Percentiles rank a stretch among this genome's conserved stretches.
Evolutionary conservation across 1,140 invertebrate genomes (phyloP).

Genomic region (Drosophila elegans): DNA sequence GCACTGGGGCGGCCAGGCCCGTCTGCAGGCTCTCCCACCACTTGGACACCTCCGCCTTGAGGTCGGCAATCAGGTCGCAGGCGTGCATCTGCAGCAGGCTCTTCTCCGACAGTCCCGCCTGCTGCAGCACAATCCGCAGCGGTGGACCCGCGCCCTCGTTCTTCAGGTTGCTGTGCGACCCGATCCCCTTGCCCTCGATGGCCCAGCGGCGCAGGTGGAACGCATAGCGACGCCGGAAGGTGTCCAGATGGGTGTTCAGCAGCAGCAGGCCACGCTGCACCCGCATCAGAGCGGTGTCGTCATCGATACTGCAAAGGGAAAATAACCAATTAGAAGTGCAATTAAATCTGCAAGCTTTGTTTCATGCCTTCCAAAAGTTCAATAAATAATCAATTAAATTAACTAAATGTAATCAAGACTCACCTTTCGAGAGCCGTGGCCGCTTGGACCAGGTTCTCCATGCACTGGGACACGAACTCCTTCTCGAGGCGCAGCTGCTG

Average conservation of each 20-base stretch:
- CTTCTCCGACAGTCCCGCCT: slow-evolving; percentile 93
- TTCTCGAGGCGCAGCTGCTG: slow-evolving; percentile 95
- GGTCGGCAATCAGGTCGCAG: slow-evolving; percentile 94
- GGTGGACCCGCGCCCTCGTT: slow-evolving; percentile 85
- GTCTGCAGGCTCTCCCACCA: slow-evolving; percentile 87
- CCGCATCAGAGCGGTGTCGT: slow-evolving; percentile 92
- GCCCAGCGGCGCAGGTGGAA: slow-evolving; percentile 94
- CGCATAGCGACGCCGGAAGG: slow-evolving; percentile 94
- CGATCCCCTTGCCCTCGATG: slow-evolving; percentile 91
- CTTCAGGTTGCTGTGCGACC: slow-evolving; percentile 89
- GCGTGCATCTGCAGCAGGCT: slow-evolving; percentile 91
- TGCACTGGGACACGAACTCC: slow-evolving; percentile 96
- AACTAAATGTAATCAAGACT: not conserved
- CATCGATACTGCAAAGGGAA: slow-evolving; percentile 60
- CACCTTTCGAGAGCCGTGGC: slow-evolving; percentile 88
- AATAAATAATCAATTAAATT: too few species aligned
- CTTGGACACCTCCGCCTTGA: slow-evolving; percentile 96
- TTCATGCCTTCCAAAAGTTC: too few species aligned
- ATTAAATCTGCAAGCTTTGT: too few species aligned
- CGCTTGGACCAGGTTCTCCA: slow-evolving; percentile 94
- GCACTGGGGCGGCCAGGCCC: slow-evolving; percentile 72
- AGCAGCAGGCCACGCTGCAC: slow-evolving; percentile 95
- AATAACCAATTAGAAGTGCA: too few species aligned
- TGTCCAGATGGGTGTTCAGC: slow-evolving; percentile 96
- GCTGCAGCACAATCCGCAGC: slow-evolving; percentile 92